These are phyloP conservation scores for Sebastes diaconus DNA, from an alignment of 2,797 vertebrate genomes.

Conservation along the genomic window DNA sequence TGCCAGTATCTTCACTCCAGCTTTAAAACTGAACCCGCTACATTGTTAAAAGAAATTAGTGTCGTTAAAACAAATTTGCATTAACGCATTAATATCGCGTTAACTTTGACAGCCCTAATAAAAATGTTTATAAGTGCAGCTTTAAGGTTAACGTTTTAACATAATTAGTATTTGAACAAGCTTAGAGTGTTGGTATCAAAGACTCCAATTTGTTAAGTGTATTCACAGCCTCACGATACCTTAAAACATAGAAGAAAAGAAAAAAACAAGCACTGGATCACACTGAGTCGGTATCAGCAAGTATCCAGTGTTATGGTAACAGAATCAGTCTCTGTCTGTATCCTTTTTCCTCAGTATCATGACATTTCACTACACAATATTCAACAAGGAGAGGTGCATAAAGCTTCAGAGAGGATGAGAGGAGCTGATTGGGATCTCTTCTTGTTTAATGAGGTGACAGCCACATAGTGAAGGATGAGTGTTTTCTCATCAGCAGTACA, in stretches of 20 bases:
- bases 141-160: background rate
- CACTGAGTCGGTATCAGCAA: background rate
- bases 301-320: background rate
- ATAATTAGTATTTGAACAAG: background rate
- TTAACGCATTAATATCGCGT: too few species aligned
- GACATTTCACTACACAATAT: slow-evolving; percentile 28
- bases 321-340: background rate
- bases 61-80: too few species aligned
- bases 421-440: slow-evolving; percentile 47
- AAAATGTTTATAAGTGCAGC: background rate
- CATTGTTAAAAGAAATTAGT: too few species aligned
- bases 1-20: too few species aligned
- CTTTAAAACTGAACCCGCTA: too few species aligned
- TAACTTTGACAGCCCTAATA: too few species aligned
- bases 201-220: background rate
- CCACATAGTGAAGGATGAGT: slow-evolving; percentile 54
- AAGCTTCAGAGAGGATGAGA: slow-evolving; percentile 20
- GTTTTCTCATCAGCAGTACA: slow-evolving; percentile 66
- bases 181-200: background rate
- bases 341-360: background rate
- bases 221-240: background rate
- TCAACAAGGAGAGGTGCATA: background rate
- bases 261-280: background rate
- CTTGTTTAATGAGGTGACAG: slow-evolving; percentile 62
- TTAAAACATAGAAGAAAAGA: background rate